Evolutionary conservation across 2,797 vertebrate genomes (phyloP).

Genomic region (Sebastes melanostomus): DNA sequence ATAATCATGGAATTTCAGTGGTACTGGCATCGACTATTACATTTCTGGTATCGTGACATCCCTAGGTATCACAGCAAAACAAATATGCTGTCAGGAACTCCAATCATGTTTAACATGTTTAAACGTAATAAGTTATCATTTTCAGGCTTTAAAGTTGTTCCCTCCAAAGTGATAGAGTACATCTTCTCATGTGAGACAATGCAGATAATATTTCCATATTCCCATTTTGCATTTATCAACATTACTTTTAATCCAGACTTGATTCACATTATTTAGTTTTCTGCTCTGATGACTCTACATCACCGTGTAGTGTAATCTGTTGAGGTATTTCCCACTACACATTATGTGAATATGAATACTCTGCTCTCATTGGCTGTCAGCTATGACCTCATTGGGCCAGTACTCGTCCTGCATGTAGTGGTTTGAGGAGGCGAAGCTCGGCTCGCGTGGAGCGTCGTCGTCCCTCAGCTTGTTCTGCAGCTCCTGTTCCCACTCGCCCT

Average conservation of each 20-base stretch:
- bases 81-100: not conserved
- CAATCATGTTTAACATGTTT: slow-evolving; percentile 6
- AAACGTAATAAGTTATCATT: slow-evolving; percentile 37
- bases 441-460: slow-evolving; percentile 2
- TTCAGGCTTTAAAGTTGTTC: not conserved
- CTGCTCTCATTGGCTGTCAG: slow-evolving; percentile 59
- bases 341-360: not conserved
- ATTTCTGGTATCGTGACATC: too few relatives aligned
- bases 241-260: not conserved
- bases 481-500: slow-evolving; percentile 87
- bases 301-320: not conserved
- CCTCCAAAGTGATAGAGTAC: not conserved
- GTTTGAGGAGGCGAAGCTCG: slow-evolving; percentile 62
- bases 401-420: slow-evolving; percentile 93
- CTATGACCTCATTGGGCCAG: slow-evolving; percentile 86
- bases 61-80: slow-evolving; percentile 1
- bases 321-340: not conserved
- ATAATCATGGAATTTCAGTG: too few relatives aligned
- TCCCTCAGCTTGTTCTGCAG: slow-evolving; percentile 73
- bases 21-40: too few relatives aligned
- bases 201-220: not conserved
- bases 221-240: not conserved
- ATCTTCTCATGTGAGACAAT: not conserved
- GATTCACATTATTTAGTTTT: not conserved
- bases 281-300: not conserved